Evolutionary conservation across 2,113 vertebrate species (phyloP).

Genomic region (Seriola dumerili): DNA sequence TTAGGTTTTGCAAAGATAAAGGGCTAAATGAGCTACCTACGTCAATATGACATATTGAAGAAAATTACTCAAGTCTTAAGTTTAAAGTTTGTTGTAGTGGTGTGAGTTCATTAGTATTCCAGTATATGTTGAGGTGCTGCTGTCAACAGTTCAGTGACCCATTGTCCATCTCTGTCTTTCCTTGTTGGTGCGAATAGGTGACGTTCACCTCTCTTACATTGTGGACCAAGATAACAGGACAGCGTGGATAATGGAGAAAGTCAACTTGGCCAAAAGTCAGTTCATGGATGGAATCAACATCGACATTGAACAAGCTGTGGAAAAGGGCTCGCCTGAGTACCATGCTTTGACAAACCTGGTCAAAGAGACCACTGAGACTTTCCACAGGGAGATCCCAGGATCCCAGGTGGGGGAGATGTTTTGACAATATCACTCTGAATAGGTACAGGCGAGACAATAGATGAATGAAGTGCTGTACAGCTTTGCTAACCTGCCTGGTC

Average conservation of each 20-base stretch:
- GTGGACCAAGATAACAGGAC: constrained; percentile 88
- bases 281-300: constrained; percentile 98
- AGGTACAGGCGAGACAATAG: background rate
- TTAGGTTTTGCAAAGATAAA: background rate
- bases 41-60: background rate
- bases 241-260: constrained; percentile 89
- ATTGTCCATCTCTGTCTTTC: background rate
- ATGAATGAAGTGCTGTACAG: background rate
- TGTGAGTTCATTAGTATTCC: too few relatives aligned
- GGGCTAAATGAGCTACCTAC: background rate
- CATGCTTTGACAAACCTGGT: constrained; percentile 91
- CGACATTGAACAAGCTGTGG: constrained; percentile 93
- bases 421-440: background rate
- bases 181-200: constrained; percentile 82
- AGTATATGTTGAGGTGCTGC: too few relatives aligned
- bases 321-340: constrained; percentile 87
- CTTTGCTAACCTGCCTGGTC: background rate
- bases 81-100: too few relatives aligned
- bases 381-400: constrained; percentile 93
- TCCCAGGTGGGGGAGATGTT: constrained; percentile 88
- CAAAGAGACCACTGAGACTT: constrained; percentile 90
- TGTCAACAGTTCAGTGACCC: background rate
- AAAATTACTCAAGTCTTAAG: too few relatives aligned
- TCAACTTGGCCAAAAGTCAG: constrained; percentile 90
- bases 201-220: constrained; percentile 86